Evolutionary conservation across 2,113 vertebrate genomes (phyloP), one percentile per base, ranked within the genome.

Genomic region (Pelvicachromis taeniatus): DNA sequence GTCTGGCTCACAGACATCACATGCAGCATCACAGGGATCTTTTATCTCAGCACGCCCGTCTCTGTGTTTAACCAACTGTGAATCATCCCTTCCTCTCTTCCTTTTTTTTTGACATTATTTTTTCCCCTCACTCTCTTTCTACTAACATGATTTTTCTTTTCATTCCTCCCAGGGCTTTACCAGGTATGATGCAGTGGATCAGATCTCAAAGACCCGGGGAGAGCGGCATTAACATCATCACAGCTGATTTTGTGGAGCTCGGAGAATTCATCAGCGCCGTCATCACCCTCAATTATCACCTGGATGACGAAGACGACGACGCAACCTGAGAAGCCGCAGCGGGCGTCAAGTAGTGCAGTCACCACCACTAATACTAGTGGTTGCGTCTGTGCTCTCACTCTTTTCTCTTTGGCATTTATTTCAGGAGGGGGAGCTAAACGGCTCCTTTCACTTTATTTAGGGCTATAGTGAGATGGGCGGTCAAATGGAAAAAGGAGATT

Each of bases 171-270:
- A 99, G 98, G 95, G 98, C 98, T 58, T 96, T 99, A 80, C 98
- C 98, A 1, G 95, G 96, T 73, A 99, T 99, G 98, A 99, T 99
- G 98, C 97, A 99, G 65, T 99, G 98, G 98, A 96, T 99, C 87
- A 96, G 97, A 83, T 96, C 97, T 0, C 98, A 99, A 95, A 97
- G 97, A 80, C 97, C 98, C 0, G 98, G 98, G 33, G 98, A 99
- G 92, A 98, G 96, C 13, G 98, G 98, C 80, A 97, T 99, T 94
- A 99, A 99, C 93, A 98, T 99, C 87, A 97, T 99, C 94, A 99
- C 97, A 21, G 98, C 98, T 2, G 98, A 99, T 95, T 99, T 99
- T 93, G 98, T 99, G 94, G 98, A 99, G 96, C 97, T 99, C 9
- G 98, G 98, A 17, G 98, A 99, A 83, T 99, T 99, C 94, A 97